Evolutionary conservation across 2,797 vertebrate genomes (phyloP).

Genomic region (Siniperca obscura): DNA sequence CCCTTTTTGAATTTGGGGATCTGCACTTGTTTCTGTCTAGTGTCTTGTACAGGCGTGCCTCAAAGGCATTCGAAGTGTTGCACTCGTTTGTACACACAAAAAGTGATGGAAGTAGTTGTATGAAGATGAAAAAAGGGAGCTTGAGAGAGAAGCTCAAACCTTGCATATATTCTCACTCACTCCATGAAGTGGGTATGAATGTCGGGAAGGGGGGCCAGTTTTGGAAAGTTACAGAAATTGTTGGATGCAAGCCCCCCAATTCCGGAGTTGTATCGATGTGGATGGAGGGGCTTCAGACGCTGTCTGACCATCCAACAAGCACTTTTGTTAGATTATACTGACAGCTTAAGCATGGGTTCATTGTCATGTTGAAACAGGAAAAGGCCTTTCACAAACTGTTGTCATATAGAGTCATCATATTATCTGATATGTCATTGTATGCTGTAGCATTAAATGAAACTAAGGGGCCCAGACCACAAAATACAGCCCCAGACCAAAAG

Average conservation of each 20-base stretch:
- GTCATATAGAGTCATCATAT: constrained; percentile 3
- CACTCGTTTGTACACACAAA: not conserved
- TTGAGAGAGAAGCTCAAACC: not conserved
- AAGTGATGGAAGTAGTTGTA: not conserved
- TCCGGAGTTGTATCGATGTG: not conserved
- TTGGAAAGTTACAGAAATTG: not conserved
- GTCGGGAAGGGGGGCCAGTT: not conserved
- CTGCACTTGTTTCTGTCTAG: not conserved
- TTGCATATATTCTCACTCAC: not conserved
- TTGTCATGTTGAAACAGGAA: not conserved
- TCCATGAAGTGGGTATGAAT: constrained; percentile 7
- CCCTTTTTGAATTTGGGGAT: constrained; percentile 4
- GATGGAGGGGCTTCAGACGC: not conserved
- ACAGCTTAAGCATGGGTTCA: constrained; percentile 7
- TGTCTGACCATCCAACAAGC: constrained; percentile 19
- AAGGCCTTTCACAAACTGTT: not conserved
- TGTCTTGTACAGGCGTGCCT: not conserved
- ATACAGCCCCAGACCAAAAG: constrained; percentile 5
- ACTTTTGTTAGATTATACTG: constrained; percentile 31
- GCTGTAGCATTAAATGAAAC: constrained; percentile 9
- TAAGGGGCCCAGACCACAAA: constrained; percentile 6
- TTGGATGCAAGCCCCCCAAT: not conserved
- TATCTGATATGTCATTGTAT: constrained; percentile 10
- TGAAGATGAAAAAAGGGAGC: not conserved
- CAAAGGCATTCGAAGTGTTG: not conserved